A percentile compares a stretch with the other conserved stretches of the same genome.
phyloP scores from a whole-genome alignment of 2,113 vertebrate genomes.

The Podiceps cristatus region DNA sequence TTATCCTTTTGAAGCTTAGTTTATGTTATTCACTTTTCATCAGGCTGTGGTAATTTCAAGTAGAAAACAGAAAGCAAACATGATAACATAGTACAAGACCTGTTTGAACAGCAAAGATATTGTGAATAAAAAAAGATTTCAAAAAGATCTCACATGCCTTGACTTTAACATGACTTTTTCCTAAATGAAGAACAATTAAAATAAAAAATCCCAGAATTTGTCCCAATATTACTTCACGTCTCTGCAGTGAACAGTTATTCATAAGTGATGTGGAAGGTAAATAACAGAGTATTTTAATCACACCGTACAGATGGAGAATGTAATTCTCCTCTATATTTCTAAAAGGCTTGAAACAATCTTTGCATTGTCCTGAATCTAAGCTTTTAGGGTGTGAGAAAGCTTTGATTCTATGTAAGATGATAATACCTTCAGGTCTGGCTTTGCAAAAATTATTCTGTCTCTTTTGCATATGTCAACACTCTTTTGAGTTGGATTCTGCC shows the following conservation, averaged over 20 bases:
- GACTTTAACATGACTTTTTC: background rate
- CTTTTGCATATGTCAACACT: background rate
- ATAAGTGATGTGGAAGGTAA: background rate
- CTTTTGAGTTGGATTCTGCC: background rate
- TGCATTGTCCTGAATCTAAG: background rate
- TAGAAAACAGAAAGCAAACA: background rate
- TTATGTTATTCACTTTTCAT: background rate
- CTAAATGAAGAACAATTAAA: background rate
- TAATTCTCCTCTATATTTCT: background rate
- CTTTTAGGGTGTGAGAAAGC: background rate
- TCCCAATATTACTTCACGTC: background rate
- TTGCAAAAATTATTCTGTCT: background rate
- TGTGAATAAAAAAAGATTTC: background rate
- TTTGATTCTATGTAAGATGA: background rate
- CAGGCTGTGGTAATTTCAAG: background rate
- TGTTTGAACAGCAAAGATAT: background rate
- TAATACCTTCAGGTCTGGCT: background rate
- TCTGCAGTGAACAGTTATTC: background rate
- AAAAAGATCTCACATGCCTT: background rate
- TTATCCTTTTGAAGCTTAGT: background rate
- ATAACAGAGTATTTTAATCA: background rate
- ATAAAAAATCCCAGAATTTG: background rate
- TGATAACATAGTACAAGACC: accelerated
- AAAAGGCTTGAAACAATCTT: background rate
- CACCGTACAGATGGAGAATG: background rate